Evolutionary conservation across 2,888 invertebrate genomes (phyloP).

Genomic region (Ichneumoninae sp.): DNA sequence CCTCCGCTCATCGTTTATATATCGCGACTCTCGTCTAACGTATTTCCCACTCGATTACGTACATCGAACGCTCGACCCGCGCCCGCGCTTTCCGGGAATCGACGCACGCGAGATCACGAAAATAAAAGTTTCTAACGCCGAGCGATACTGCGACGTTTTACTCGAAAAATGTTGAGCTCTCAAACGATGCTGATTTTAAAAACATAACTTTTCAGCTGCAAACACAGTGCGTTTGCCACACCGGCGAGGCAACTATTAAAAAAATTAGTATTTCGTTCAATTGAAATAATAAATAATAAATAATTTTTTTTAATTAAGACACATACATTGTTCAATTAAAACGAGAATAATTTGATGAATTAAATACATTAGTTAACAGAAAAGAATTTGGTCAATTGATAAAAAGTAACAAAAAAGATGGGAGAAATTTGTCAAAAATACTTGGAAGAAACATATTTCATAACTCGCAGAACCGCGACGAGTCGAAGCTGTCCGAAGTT

Average conservation of each 20-base stretch:
- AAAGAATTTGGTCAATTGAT: no score
- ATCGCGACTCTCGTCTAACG: conserved; percentile 3
- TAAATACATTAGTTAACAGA: no score
- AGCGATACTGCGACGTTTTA: neutral
- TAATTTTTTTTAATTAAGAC: no score
- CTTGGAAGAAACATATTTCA: neutral
- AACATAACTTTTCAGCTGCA: neutral
- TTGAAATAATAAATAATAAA: no score
- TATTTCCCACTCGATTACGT: conserved; percentile 21
- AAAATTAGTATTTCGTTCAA: neutral
- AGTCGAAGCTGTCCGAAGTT: conserved; percentile 12
- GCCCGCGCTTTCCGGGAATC: conserved; percentile 29
- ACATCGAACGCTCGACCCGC: neutral
- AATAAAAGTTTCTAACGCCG: conserved; percentile 27
- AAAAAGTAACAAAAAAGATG: no score
- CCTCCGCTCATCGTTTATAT: neutral
- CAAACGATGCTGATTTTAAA: neutral
- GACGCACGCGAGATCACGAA: neutral
- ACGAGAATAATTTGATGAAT: no score
- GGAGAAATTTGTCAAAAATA: no score
- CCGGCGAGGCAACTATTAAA: neutral
- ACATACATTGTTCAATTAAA: no score
- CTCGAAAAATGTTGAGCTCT: neutral
- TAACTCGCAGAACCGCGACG: neutral
- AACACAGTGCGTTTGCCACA: no score